Conservation (phyloP, 2,113 vertebrate genomes). For the Leptocoma aspasia region DNA sequence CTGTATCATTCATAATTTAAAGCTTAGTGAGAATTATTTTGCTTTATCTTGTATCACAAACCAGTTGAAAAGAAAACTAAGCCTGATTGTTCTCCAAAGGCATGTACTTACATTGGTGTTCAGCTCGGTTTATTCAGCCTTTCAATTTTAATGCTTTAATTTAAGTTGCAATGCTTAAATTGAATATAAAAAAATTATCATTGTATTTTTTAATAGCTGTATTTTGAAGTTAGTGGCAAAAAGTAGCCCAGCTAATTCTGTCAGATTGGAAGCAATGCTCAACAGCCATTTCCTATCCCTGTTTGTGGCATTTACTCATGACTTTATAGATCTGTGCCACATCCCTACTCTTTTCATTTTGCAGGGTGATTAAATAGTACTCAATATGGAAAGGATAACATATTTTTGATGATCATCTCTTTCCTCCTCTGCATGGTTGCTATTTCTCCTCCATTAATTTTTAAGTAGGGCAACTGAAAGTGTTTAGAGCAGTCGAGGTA, state of each 20-base stretch:
- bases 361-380: background rate
- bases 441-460: background rate
- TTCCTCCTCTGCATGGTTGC: background rate
- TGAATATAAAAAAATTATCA: background rate
- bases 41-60: constrained; percentile 1
- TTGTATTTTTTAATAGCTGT: background rate
- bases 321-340: background rate
- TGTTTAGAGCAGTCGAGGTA: background rate
- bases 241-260: background rate
- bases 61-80: background rate
- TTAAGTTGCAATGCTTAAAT: constrained; percentile 5
- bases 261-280: background rate
- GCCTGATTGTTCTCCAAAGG: background rate
- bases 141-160: background rate
- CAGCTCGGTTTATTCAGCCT: constrained; percentile 4
- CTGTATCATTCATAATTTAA: constrained; percentile 13
- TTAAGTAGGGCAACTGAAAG: background rate
- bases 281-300: background rate
- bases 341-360: background rate
- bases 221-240: background rate
- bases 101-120: background rate
- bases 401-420: background rate
- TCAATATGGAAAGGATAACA: background rate
- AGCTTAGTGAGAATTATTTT: constrained; percentile 37
- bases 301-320: background rate